A percentile compares a stretch with the other conserved stretches of the same genome.
phyloP scores from a whole-genome alignment of 2,888 invertebrate genomes.

The Dilophus febrilis region DNA sequence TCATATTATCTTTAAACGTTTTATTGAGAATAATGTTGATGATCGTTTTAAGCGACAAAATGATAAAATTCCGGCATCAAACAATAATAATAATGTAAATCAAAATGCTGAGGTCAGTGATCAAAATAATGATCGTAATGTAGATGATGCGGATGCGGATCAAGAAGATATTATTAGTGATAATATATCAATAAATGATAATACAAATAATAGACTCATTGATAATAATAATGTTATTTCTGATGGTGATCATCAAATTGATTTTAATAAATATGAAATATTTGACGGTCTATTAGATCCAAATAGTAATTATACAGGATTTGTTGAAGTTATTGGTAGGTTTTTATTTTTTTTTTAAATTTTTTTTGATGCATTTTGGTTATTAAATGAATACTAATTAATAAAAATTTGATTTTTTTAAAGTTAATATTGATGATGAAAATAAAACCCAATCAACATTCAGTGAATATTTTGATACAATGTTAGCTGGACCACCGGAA shows the following conservation, averaged over 20 bases:
- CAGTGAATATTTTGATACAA: constrained; percentile 56
- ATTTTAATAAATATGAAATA: constrained; percentile 24
- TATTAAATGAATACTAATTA: neutral
- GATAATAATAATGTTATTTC: constrained; percentile 16
- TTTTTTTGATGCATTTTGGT: neutral
- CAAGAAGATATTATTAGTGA: constrained; percentile 4
- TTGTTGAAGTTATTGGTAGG: constrained; percentile 66
- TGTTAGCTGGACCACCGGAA: constrained; percentile 47
- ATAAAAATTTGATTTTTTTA: constrained; percentile 1
- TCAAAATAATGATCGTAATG: too few relatives aligned
- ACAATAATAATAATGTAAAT: neutral
- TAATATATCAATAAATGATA: neutral
- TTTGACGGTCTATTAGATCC: constrained; percentile 60
- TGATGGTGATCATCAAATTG: too few relatives aligned
- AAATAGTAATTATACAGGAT: constrained; percentile 68
- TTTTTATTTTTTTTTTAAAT: constrained; percentile 13
- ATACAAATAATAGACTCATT: neutral
- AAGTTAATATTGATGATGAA: constrained; percentile 14
- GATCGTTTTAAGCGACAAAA: constrained; percentile 3
- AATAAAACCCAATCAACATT: constrained; percentile 41
- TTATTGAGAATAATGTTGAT: too few relatives aligned
- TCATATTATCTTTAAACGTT: too few relatives aligned
- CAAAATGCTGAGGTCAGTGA: constrained; percentile 12
- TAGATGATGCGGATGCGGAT: constrained; percentile 5
- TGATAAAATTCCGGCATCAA: neutral